A percentile compares a stretch with the other conserved stretches of the same genome.
Evolutionary conservation across 35 echinoderm and acorn worm genomes (phyloP).

Genomic region (Strongylocentrotus purpuratus): DNA sequence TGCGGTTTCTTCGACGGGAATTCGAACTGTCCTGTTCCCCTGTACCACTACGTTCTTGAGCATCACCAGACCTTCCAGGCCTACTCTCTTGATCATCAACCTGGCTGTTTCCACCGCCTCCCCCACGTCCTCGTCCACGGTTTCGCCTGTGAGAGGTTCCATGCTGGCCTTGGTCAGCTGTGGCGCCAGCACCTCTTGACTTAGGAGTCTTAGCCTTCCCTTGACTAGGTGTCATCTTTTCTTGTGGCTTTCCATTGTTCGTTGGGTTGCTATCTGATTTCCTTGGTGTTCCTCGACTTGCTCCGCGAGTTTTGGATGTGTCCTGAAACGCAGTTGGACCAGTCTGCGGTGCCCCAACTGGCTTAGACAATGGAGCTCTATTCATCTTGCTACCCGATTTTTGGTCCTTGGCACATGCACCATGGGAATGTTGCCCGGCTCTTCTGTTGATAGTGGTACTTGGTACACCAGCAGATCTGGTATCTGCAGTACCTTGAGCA

Average conservation of each 20-base stretch:
- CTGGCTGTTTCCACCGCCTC: background rate
- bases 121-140: background rate
- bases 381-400: background rate
- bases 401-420: background rate
- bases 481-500: background rate
- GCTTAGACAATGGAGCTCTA: background rate
- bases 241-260: background rate
- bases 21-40: background rate
- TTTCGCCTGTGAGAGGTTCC: background rate
- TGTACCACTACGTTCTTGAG: background rate
- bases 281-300: background rate
- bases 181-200: background rate
- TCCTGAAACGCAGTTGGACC: background rate
- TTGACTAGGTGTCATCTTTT: background rate
- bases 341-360: background rate
- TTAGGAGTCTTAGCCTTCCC: background rate
- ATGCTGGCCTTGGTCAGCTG: background rate
- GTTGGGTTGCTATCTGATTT: background rate
- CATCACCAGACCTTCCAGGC: background rate
- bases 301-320: background rate
- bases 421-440: background rate
- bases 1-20: background rate
- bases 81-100: background rate
- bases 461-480: too few species aligned
- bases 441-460: background rate